phyloP scores from a whole-genome alignment of 1,140 invertebrate genomes.

The Solenopsis invicta region DNA sequence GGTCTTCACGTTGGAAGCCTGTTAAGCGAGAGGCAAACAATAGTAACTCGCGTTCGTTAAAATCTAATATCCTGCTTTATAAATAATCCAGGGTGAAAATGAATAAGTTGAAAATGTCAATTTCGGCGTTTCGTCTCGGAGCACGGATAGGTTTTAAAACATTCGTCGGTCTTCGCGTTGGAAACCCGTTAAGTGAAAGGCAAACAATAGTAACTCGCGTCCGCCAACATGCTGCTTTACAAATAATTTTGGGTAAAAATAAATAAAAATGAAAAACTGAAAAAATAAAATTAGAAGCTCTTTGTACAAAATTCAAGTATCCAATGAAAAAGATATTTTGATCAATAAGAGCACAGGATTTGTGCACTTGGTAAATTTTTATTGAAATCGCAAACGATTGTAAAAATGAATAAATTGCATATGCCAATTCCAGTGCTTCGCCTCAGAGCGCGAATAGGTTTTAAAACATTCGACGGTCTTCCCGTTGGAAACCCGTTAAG shows the following conservation, averaged over 20 bases:
- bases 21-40: constrained; percentile 41
- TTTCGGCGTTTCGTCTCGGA: not conserved
- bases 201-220: constrained; percentile 15
- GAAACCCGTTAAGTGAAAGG: constrained; percentile 28
- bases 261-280: no score
- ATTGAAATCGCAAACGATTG: no score
- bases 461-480: constrained; percentile 30
- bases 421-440: constrained; percentile 4
- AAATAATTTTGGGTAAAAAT: not conserved
- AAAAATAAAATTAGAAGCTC: no score
- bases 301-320: no score
- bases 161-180: constrained; percentile 3
- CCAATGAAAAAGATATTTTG: no score
- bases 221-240: not conserved
- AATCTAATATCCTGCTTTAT: not conserved
- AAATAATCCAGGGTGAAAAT: not conserved
- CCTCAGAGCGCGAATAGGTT: not conserved
- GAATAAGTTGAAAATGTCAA: constrained; percentile 5
- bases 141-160: constrained; percentile 13
- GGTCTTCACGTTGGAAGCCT: constrained; percentile 23
- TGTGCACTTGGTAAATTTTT: no score
- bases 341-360: no score
- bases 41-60: not conserved
- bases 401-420: not conserved
- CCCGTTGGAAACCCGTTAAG: constrained; percentile 33